Base-by-base conservation (phyloP, 2,888 invertebrate species). In the Apotomis capreana region DNA sequence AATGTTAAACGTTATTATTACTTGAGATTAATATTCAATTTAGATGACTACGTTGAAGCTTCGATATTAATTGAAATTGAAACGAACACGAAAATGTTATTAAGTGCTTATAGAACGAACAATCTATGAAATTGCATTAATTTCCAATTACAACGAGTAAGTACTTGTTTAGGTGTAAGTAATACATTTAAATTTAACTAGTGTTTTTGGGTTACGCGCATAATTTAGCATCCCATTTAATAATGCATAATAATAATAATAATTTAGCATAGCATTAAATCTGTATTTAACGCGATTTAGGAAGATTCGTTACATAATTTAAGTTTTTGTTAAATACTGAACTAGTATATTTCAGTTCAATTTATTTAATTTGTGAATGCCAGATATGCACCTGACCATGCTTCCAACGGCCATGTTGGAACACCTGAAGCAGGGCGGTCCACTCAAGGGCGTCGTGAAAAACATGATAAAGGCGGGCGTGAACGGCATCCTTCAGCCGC, bases 401-500 rank as follows among this genome's bases (percentile, higher is more conserved):
- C 15, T 15, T 15, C 15, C 26, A 26, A 26, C 1, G 26, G 26
- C 2, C 26, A 26, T 26, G 26, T 26, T 26, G 26, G 26, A 26
- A 26, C 26, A 26, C 2, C 26, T 26, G 26, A 2, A 26, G 26
- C 26, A 2, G 26, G 26, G 26, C 26, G 26, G 26, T 26, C 26
- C 26, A 26, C 26, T 26, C 26, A 26, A 26, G 26, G 26, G 26
- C 26, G 26, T 26, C 26, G 26, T 26, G 15, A 15, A 15, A 15
- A 15, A 15, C 15, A 15, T 15, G 15, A 15, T 15, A 15, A 15
- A 94, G 86, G 95, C 94, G 40, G 96, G 97, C 9, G 89, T 99
- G 40, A 96, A 96, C 68, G 97, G 97, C 13, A 93, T 97, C 9
- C 98, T 99, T 78, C 98, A 99, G 93, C 99, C 99, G 0, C 99